Conservation (phyloP, 2,888 invertebrate species). For the Zygogramma bicolorata region DNA sequence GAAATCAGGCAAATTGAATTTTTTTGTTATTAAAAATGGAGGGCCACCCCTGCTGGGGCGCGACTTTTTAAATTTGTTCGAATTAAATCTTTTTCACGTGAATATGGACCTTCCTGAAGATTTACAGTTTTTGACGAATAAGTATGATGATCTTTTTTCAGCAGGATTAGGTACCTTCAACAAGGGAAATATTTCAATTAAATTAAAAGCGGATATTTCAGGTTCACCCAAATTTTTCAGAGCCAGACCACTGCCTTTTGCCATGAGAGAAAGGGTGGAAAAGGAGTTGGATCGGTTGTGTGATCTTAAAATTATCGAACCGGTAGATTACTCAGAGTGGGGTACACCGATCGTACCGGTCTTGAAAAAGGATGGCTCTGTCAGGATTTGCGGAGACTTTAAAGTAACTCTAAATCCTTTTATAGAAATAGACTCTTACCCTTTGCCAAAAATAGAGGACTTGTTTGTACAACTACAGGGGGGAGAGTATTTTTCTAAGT, state of each 20-base stretch:
- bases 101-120: not conserved
- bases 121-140: not conserved
- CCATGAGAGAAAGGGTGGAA: constrained; percentile 4
- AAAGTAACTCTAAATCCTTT: not conserved
- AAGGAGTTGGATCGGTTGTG: too few relatives aligned
- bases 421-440: not conserved
- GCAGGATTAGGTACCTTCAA: constrained; percentile 15
- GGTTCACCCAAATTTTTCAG: not conserved
- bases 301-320: too few relatives aligned
- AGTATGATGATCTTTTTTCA: constrained; percentile 2
- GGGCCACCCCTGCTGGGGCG: not conserved
- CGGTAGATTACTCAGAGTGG: too few relatives aligned
- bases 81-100: too few relatives aligned
- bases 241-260: constrained; percentile 13
- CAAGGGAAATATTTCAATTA: constrained; percentile 8
- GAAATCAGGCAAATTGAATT: not conserved
- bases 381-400: not conserved
- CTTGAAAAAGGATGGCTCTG: not conserved
- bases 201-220: not conserved
- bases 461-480: constrained; percentile 14
- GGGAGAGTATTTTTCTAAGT: constrained; percentile 26
- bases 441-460: not conserved
- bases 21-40: not conserved
- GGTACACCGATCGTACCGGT: constrained; percentile 12
- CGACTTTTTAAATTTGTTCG: too few relatives aligned